These are phyloP conservation scores for Ptilodon capucinus DNA, from an alignment of 2,888 invertebrate genomes.

Conservation along the genomic window DNA sequence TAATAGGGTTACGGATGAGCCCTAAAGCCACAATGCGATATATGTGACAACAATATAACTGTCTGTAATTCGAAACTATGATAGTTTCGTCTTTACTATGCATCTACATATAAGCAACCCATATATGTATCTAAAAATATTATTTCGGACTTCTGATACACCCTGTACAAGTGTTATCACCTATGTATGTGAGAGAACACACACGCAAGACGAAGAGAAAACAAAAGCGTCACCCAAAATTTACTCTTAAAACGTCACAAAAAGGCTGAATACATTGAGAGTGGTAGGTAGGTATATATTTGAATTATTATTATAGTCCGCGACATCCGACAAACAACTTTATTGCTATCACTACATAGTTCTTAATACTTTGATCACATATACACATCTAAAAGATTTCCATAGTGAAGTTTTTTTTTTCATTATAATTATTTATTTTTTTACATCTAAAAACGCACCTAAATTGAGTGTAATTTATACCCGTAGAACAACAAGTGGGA, in stretches of 20 bases:
- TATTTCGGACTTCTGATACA: no score
- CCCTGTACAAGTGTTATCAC: no score
- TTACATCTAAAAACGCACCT: constrained; percentile 25
- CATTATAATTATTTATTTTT: constrained; percentile 16
- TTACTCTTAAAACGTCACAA: constrained; percentile 17
- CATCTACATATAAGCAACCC: no score
- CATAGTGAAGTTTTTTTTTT: constrained; percentile 30
- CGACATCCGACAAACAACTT: constrained; percentile 47
- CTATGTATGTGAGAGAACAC: constrained; percentile 49
- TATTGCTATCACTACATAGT: constrained; percentile 75
- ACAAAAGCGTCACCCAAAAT: constrained; percentile 18
- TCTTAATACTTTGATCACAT: constrained; percentile 75
- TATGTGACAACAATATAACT: no score
- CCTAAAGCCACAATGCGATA: no score
- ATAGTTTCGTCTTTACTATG: no score
- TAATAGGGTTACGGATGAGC: no score
- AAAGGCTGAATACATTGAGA: constrained; percentile 33
- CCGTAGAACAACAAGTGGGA: constrained; percentile 30
- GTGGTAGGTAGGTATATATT: constrained; percentile 1
- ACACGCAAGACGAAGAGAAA: constrained; percentile 38
- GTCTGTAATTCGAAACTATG: no score
- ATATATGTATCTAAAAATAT: no score
- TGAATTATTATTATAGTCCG: constrained; percentile 26
- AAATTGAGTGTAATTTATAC: constrained; percentile 42
- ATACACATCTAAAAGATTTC: constrained; percentile 50